Evolutionary conservation across 2,797 vertebrate species (phyloP).

Genomic region (Silurus aristotelis): DNA sequence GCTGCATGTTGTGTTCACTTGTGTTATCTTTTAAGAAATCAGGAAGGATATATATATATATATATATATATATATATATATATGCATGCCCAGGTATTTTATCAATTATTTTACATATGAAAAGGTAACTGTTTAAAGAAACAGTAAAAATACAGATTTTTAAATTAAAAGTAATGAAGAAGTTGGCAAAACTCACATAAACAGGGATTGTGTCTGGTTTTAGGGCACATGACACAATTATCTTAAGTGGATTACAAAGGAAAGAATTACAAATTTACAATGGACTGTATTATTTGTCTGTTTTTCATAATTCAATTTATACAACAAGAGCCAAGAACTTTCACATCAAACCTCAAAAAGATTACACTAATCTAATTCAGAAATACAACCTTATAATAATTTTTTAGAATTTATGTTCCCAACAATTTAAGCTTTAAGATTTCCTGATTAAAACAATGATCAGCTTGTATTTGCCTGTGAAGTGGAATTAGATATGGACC

Average conservation of each 20-base stretch:
- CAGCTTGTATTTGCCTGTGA: background rate
- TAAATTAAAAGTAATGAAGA: background rate
- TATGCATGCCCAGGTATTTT: background rate
- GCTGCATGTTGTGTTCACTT: no score
- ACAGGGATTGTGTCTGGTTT: background rate
- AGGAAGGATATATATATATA: no score
- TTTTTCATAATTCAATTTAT: slow-evolving; percentile 45
- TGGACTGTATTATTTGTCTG: slow-evolving; percentile 42
- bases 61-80: no score
- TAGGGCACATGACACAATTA: background rate
- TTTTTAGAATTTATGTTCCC: slow-evolving; percentile 2
- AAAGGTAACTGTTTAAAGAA: background rate
- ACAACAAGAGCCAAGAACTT: slow-evolving; percentile 20
- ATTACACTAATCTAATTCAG: slow-evolving; percentile 35
- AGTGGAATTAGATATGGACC: background rate
- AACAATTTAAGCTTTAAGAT: background rate
- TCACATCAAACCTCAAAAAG: slow-evolving; percentile 27
- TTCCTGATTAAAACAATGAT: background rate
- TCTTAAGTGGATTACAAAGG: background rate
- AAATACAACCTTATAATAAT: slow-evolving; percentile 32
- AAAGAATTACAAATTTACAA: slow-evolving; percentile 39
- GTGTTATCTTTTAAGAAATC: no score
- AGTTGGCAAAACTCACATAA: background rate
- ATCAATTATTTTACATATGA: background rate
- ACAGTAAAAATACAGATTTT: background rate